Conservation (phyloP, 92 coral and sea anemone species). For the Palythoa grandis region DNA sequence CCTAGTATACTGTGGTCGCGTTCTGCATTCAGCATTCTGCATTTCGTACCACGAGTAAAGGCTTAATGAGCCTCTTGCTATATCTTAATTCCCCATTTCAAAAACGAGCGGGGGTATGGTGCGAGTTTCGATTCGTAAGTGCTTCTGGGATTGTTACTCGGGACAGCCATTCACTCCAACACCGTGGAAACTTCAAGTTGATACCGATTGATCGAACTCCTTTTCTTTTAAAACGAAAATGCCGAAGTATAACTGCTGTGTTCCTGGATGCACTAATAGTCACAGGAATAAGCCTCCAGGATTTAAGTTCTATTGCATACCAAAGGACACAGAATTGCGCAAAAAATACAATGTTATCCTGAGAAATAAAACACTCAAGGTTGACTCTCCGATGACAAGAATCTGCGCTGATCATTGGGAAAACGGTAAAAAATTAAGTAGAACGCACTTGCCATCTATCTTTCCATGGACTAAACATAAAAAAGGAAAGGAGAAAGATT, state of each 20-base stretch:
- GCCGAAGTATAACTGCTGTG: neutral
- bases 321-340: neutral
- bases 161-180: too few relatives aligned
- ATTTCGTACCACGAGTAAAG: too few relatives aligned
- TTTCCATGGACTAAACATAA: neutral
- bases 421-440: neutral
- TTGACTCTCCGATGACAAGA: neutral
- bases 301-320: neutral
- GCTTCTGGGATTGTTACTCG: too few relatives aligned
- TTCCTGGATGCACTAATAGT: neutral
- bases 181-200: too few relatives aligned
- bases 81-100: too few relatives aligned
- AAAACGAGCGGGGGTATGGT: too few relatives aligned
- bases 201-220: neutral
- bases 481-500: neutral
- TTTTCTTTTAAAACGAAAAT: neutral
- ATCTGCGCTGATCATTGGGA: neutral
- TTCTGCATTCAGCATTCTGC: too few relatives aligned
- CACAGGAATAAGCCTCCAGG: neutral
- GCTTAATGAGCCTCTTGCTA: too few relatives aligned
- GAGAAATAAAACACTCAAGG: neutral
- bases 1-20: too few relatives aligned
- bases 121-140: too few relatives aligned
- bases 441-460: neutral
- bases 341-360: neutral